These are phyloP conservation scores for Mormyrus hasselquistii DNA, from an alignment of 2,797 vertebrate genomes.

Conservation along the genomic window DNA sequence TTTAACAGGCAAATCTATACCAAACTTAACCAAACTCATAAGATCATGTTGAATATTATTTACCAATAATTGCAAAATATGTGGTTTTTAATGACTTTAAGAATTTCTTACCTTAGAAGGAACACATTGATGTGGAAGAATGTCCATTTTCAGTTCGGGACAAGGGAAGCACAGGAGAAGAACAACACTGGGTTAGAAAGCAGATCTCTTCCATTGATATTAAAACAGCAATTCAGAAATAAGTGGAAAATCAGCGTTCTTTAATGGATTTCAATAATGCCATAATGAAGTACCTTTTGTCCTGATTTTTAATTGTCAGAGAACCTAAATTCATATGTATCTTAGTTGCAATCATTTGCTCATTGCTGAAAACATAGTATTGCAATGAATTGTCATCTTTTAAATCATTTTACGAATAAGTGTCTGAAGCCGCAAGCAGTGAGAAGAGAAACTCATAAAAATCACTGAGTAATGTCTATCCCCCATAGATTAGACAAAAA, in stretches of 20 bases:
- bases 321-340: background rate
- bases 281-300: background rate
- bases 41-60: background rate
- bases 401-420: background rate
- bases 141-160: conserved; percentile 17
- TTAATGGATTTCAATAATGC: background rate
- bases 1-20: background rate
- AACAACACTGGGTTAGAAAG: conserved; percentile 21
- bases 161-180: conserved; percentile 30
- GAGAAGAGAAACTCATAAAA: background rate
- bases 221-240: background rate
- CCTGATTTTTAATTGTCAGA: background rate
- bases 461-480: background rate
- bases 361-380: background rate
- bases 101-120: conserved; percentile 56
- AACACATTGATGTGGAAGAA: conserved; percentile 11
- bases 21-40: background rate
- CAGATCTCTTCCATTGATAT: background rate
- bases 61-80: background rate
- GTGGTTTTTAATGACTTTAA: background rate
- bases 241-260: background rate
- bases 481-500: background rate
- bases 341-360: background rate
- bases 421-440: background rate
- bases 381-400: background rate